Evolutionary conservation across 2,888 invertebrate genomes (phyloP), one percentile per base, ranked within the genome.

Genomic region (Hermodice carunculata): DNA sequence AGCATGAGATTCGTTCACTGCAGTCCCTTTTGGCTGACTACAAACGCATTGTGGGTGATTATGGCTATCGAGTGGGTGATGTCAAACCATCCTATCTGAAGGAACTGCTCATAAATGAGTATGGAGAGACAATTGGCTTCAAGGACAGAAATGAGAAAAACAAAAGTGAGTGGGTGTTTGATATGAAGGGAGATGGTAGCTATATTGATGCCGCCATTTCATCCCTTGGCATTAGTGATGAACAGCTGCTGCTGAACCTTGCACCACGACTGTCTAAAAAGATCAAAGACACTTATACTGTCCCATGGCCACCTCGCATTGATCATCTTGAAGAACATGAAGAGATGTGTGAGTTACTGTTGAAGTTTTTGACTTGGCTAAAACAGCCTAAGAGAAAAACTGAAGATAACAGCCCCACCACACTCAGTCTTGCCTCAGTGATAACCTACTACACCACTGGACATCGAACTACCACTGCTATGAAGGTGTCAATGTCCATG

Each of bases 201-300:
- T 46, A 46, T 19, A 46, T 19, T 46, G 46, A 46, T 14, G 37
- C 37, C 17, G 14, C 46, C 22, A 46, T 46, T 11, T 46, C 46
- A 46, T 46, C 46, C 22, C 46, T 46, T 46, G 46, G 46, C 14
- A 46, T 22, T 19, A 46, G 46, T 19, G 22, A 46, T 46, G 46
- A 46, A 19, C 46, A 46, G 46, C 46, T 46, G 14, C 46, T 46
- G 14, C 14, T 14, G 14, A 46, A 46, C 8, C 46, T 46, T 14
- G 46, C 46, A 11, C 14, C 46, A 11, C 46, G 46, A 8, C 46
- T 46, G 17, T 17, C 46, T 17, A 17, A 46, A 46, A 46, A 46
- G 46, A 46, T 46, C 8, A 46, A 46, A 46, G 17, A 46, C 46
- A 46, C 46, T 8, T 19, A 11, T 14, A 46, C 46, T 19, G 22